These are phyloP conservation scores for Laticauda laticaudata DNA, from an alignment of 2,113 vertebrate species.

Conservation along the genomic window DNA sequence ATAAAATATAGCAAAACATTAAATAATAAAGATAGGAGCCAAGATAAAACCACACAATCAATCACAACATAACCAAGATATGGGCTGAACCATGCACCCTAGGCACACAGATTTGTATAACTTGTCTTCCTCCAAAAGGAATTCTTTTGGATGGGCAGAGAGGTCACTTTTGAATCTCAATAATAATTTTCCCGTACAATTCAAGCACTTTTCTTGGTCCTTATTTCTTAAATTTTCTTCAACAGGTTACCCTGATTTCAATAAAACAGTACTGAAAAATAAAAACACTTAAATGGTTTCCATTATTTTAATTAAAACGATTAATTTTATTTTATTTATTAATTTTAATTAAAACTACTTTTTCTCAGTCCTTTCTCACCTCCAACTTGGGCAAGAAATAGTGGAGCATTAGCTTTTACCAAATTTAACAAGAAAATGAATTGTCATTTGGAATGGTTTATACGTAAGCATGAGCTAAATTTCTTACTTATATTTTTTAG, in stretches of 20 bases:
- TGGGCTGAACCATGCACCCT: neutral
- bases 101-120: neutral
- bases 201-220: neutral
- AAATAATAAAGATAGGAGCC: neutral
- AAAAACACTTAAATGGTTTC: neutral
- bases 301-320: neutral
- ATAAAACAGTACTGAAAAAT: neutral
- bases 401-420: neutral
- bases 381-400: neutral
- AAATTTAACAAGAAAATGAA: neutral
- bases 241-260: neutral
- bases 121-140: neutral
- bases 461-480: constrained; percentile 13
- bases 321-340: neutral
- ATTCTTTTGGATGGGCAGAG: neutral
- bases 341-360: neutral
- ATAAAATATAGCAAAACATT: neutral
- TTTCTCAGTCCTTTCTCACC: neutral
- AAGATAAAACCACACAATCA: neutral
- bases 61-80: neutral
- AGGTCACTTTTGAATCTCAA: neutral
- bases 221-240: neutral
- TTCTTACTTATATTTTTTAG: constrained; percentile 54
- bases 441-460: neutral
- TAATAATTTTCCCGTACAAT: neutral